Conservation (phyloP, 2,113 vertebrate genomes). For the Opisthocomus hoazin region DNA sequence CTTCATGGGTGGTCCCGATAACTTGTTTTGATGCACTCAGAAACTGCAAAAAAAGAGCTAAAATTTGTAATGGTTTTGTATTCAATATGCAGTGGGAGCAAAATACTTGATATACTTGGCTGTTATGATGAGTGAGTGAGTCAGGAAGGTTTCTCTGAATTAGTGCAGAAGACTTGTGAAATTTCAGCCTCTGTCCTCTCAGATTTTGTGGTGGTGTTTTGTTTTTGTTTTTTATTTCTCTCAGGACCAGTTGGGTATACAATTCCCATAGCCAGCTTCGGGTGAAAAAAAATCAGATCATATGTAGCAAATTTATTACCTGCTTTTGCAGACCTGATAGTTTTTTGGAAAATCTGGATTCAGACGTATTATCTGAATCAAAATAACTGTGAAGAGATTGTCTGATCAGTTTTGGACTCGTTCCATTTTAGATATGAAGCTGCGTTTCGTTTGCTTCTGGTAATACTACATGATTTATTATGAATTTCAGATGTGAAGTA, state of each 20-base stretch:
- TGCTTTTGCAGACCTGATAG: not conserved
- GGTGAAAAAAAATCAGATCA: too few species aligned
- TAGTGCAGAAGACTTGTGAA: not conserved
- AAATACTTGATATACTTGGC: not conserved
- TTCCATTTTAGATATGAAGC: not conserved
- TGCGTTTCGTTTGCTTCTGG: not conserved
- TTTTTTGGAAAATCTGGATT: not conserved
- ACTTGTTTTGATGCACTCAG: not conserved
- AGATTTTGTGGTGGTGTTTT: not conserved
- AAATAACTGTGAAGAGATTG: not conserved
- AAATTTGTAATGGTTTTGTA: not conserved
- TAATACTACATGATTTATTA: not conserved
- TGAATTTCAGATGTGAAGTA: not conserved
- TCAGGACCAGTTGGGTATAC: not conserved
- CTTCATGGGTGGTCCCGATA: not conserved
- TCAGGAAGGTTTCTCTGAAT: not conserved
- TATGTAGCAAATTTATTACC: not conserved
- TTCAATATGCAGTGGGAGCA: not conserved
- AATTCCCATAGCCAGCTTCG: not conserved
- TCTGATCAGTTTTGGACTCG: not conserved
- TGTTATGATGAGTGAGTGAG: not conserved
- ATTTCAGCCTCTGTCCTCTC: not conserved
- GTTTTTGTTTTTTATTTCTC: not conserved
- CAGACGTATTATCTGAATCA: not conserved
- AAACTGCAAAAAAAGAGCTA: not conserved